phyloP scores from a whole-genome alignment of 64 coral and sea anemone species.

The Actinia equina region DNA sequence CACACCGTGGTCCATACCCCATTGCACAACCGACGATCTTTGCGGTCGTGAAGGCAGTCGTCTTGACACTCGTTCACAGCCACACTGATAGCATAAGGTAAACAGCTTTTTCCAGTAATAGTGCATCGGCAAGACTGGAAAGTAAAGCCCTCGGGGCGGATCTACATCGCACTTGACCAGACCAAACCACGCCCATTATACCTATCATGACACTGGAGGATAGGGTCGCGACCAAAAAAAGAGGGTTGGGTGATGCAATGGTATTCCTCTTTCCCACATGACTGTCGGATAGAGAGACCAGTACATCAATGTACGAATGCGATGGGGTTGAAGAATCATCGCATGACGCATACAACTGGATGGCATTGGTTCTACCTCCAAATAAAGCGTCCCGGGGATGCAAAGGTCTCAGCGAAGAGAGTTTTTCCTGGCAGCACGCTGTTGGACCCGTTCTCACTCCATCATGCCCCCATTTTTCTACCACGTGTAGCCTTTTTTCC shows the following conservation, averaged over 20 bases:
- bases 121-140: not conserved
- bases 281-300: not conserved
- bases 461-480: too few species aligned
- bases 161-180: not conserved
- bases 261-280: not conserved
- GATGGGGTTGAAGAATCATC: not conserved
- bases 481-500: too few species aligned
- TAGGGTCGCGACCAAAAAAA: not conserved
- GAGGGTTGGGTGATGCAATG: not conserved
- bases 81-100: not conserved
- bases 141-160: not conserved
- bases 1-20: constrained; percentile 7
- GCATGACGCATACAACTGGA: not conserved
- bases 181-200: not conserved
- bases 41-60: not conserved
- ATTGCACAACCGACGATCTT: not conserved
- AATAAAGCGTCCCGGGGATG: not conserved
- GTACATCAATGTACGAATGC: constrained; percentile 8
- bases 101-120: not conserved
- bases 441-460: too few species aligned
- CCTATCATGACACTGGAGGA: not conserved
- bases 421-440: too few species aligned
- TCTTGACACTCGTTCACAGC: not conserved
- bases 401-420: not conserved
- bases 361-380: not conserved